Base-by-base conservation (phyloP, 2,888 invertebrate species). In the Chymomyza procnemis region DNA sequence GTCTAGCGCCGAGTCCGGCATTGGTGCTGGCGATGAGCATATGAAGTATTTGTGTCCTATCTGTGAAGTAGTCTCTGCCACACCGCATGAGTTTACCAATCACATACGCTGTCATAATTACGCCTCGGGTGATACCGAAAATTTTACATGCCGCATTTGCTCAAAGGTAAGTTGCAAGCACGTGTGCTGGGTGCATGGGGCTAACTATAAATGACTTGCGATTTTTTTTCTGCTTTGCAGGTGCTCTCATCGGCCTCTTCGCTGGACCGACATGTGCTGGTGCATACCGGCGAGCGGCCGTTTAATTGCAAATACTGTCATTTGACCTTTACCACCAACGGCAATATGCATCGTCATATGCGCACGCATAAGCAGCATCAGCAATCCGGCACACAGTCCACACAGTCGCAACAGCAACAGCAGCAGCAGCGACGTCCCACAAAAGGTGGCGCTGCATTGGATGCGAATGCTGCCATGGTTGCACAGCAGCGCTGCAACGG, bases 281-380 rank as follows among this genome's bases (percentile, higher is more conserved):
- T 95, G 3, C 96, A 96, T 89, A 95, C 95, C 48, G 95, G 95
- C 16, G 96, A 96, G 87, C 92, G 96, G 9, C 96, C 96, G 2
- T 96, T 96, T 90, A 94, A 94, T 83, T 96, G 96, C 90, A 94
- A 93, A 85, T 93, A 94, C 79, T 96, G 96, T 90, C 93, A 94
- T 65, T 94, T 95, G 90, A 94, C 95, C 50, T 96, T 96, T 90
- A 96, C 96, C 46, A 96, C 96, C 14, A 96, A 96, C 89, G 96
- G 96, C 26, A 96, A 96, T 90, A 96, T 96, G 96, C 96, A 96
- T 88, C 92, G 96, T 48, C 96, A 96, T 90, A 93, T 95, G 92
- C 92, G 95, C 69, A 95, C 95, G 2, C 95, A 95, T 89, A 93
- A 93, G 70, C 92, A 92, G 74, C 92, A 92, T 79, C 89, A 89